A percentile compares a stretch with the other conserved stretches of the same genome.
Evolutionary conservation across 2,888 invertebrate species (phyloP).

Genomic region (Chymomyza amoena): DNA sequence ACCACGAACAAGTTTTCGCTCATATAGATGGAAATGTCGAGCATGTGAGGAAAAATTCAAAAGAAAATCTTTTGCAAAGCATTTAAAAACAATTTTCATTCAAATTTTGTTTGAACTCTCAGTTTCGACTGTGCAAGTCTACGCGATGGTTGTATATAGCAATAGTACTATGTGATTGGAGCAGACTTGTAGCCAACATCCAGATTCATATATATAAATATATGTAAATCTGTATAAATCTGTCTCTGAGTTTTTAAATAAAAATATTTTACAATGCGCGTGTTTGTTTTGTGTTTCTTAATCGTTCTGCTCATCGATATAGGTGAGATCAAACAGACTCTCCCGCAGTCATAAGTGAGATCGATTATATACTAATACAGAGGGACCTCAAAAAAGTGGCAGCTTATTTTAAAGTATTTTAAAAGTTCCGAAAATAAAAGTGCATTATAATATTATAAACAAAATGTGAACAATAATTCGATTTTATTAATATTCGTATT

Average conservation of each 20-base stretch:
- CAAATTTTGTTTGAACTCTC: constrained; percentile 49
- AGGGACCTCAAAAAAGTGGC: neutral
- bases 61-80: neutral
- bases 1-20: neutral
- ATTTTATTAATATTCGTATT: too few relatives aligned
- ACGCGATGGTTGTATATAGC: constrained; percentile 41
- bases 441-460: too few relatives aligned
- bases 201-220: neutral
- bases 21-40: neutral
- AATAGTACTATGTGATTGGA: neutral
- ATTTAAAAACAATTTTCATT: constrained; percentile 29
- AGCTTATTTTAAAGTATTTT: too few relatives aligned
- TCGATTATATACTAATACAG: neutral
- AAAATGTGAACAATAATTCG: too few relatives aligned
- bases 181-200: neutral
- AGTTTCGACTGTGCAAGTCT: constrained; percentile 64
- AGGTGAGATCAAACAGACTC: neutral
- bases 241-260: neutral
- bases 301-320: constrained; percentile 40
- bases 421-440: too few relatives aligned
- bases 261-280: constrained; percentile 28
- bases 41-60: neutral
- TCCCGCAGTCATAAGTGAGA: too few relatives aligned
- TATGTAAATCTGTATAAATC: neutral
- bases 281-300: constrained; percentile 39